Evolutionary conservation across 2,797 vertebrate species (phyloP).

Genomic region (Discoglossus pictus): DNA sequence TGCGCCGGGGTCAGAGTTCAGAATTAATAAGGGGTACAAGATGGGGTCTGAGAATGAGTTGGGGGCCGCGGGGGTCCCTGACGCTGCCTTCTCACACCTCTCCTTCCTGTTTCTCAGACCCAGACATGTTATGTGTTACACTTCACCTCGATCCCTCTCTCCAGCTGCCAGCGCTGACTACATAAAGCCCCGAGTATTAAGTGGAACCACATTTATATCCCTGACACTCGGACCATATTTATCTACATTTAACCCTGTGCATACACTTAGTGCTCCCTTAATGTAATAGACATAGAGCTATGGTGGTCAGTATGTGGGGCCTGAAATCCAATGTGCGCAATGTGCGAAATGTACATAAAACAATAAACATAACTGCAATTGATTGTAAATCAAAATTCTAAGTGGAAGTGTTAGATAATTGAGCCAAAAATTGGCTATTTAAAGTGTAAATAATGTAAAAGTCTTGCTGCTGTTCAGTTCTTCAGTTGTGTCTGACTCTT

Average conservation of each 20-base stretch:
- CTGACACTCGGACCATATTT: constrained; percentile 28
- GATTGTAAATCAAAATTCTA: too few relatives aligned
- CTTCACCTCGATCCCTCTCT: constrained; percentile 29
- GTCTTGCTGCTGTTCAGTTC: too few relatives aligned
- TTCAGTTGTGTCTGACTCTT: too few relatives aligned
- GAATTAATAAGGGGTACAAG: constrained; percentile 22
- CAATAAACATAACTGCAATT: too few relatives aligned
- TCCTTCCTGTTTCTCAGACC: constrained; percentile 20
- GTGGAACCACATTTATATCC: constrained; percentile 26
- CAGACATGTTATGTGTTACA: constrained; percentile 19
- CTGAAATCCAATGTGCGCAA: too few relatives aligned
- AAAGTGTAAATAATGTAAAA: too few relatives aligned
- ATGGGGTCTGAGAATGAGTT: constrained; percentile 13
- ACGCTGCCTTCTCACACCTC: constrained; percentile 36
- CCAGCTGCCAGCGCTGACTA: constrained; percentile 29
- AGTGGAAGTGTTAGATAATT: too few relatives aligned
- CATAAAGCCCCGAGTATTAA: constrained; percentile 23
- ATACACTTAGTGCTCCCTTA: too few relatives aligned
- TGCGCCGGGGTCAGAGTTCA: constrained; percentile 26
- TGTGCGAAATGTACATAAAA: too few relatives aligned
- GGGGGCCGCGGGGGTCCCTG: constrained; percentile 18
- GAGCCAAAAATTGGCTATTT: too few relatives aligned
- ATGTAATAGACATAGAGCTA: too few relatives aligned
- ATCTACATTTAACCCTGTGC: constrained; percentile 6
- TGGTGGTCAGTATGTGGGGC: too few relatives aligned